Evolutionary conservation across 2,888 invertebrate genomes (phyloP), one percentile per base, ranked within the genome.

Genomic region (Criorhina ranunculi): DNA sequence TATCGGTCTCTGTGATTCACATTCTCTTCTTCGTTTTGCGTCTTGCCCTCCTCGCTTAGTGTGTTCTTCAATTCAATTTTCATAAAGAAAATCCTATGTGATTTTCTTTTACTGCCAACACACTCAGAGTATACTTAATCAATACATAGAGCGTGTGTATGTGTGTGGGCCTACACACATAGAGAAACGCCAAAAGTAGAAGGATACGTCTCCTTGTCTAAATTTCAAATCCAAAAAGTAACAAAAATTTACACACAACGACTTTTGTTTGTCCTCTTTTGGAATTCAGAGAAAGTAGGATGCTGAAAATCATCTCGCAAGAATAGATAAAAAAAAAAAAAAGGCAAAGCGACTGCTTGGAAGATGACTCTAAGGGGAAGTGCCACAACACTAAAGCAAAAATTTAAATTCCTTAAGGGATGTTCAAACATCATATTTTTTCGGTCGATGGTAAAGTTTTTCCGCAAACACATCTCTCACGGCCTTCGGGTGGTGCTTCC

Each of bases 321-420:
- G 19, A 64, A 55, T 64, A 73, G 62, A 62, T 62, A 57, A 46
- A 53, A 19, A 66, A 75, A 66, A 75, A 55, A 53, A 19, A 24
- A 24, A 17, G 9, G 31, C n/a, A 62, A 9, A 4, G 31, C 9
- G 29, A 17, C 40, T 33, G 1, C n/a, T 19, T 11, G 31, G 49
- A 57, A 55, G 29, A 17, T 29, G 31, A 51, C 17, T 24, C 24
- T 24, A 4, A 24, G 31, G 11, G 31, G 31, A 59, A 42, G 49
- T 29, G 55, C 33, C 33, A 57, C 35, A 69, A 49, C 62, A 69
- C 55, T 75, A 57, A 69, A 70, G 64, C 64, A 69, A 64, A 81
- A 81, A 81, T 81, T 81, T 76, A 76, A 59, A 81, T 76, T 81
- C 70, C 76, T 76, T 59, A 19, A 70, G 70, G 76, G 64, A 59